Conservation (phyloP, 2,888 invertebrate species). For the Eupeodes latifasciatus region DNA sequence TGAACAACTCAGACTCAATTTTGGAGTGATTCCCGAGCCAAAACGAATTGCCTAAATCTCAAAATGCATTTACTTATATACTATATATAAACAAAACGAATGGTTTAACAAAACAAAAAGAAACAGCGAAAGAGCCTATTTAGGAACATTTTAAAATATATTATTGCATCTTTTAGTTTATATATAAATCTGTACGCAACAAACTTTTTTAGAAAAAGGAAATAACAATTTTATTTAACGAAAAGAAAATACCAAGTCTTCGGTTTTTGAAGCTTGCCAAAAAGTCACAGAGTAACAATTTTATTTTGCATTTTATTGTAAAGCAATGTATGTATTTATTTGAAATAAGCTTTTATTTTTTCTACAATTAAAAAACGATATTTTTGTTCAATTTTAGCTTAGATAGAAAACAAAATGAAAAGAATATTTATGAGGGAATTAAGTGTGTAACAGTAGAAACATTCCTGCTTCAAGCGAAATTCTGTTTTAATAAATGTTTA, state of each 20-base stretch:
- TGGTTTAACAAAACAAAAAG: neutral
- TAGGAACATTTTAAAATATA: neutral
- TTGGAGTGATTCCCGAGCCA: constrained; percentile 85
- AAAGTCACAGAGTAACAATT: constrained; percentile 37
- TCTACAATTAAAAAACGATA: constrained; percentile 33
- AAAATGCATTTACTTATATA: constrained; percentile 11
- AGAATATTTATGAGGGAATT: neutral
- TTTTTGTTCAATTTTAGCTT: constrained; percentile 23
- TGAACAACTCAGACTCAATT: constrained; percentile 95
- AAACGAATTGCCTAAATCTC: constrained; percentile 35
- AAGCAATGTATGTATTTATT: constrained; percentile 22
- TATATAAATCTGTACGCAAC: neutral
- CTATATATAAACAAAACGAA: neutral
- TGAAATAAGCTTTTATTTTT: constrained; percentile 56
- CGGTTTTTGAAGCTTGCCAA: constrained; percentile 47
- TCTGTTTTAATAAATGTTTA: constrained; percentile 46
- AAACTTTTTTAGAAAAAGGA: constrained; percentile 34
- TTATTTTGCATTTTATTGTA: constrained; percentile 33
- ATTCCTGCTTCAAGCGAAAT: constrained; percentile 59
- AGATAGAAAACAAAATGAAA: neutral
- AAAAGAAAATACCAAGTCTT: constrained; percentile 18
- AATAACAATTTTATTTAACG: constrained; percentile 32
- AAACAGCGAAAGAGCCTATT: constrained; percentile 34
- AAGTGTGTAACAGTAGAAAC: constrained; percentile 58
- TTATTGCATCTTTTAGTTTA: neutral